Conservation (phyloP, 2,113 vertebrate genomes). For the Sterna hirundo region DNA sequence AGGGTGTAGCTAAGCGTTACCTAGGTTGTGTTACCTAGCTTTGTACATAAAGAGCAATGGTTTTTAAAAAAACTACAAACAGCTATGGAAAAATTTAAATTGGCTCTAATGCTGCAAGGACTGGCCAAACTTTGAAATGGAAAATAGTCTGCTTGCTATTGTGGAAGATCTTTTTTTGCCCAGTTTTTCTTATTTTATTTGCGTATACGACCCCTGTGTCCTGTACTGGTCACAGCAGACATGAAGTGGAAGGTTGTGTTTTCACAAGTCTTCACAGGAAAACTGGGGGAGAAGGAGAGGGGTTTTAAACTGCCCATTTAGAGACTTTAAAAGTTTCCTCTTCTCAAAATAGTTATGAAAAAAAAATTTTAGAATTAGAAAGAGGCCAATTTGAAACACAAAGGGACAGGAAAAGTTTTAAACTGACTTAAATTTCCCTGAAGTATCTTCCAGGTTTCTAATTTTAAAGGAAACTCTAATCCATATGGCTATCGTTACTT, state of each 20-base stretch:
- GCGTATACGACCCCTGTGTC: not conserved
- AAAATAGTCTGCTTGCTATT: not conserved
- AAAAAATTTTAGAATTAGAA: not conserved
- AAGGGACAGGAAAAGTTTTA: not conserved
- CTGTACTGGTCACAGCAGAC: not conserved
- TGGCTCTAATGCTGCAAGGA: not conserved
- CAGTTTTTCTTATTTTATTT: not conserved
- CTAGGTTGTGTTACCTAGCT: not conserved
- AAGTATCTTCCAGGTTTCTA: not conserved
- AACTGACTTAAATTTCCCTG: not conserved
- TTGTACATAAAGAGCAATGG: not conserved
- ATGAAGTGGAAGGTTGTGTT: not conserved
- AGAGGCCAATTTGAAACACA: not conserved
- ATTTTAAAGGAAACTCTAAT: not conserved
- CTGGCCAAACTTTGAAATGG: not conserved
- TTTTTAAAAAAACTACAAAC: not conserved
- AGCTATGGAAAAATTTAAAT: not conserved
- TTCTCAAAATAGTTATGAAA: not conserved
- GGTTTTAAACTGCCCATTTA: not conserved
- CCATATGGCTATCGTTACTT: not conserved
- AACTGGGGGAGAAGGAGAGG: not conserved
- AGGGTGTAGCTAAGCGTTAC: not conserved
- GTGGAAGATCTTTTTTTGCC: not conserved
- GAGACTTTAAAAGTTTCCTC: not conserved
- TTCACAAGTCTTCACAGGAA: not conserved